These are phyloP conservation scores for Branchipolynoe longqiensis DNA, from an alignment of 2,888 invertebrate genomes.

Conservation along the genomic window DNA sequence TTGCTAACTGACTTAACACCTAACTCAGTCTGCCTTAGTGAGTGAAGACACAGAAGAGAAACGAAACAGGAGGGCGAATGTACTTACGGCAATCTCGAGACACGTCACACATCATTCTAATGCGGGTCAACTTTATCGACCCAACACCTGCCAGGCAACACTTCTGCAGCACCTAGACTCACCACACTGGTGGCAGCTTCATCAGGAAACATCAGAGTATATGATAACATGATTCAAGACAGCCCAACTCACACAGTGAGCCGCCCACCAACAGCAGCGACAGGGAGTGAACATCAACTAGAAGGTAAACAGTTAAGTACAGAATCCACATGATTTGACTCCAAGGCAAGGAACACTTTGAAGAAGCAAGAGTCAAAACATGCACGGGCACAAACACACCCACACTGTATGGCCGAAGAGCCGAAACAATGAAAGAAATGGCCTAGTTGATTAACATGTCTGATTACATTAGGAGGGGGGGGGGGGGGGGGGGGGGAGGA, in stretches of 20 bases:
- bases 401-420: conserved; percentile 19
- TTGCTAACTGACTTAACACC: conserved; percentile 26
- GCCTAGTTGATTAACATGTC: conserved; percentile 21
- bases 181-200: neutral
- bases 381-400: conserved; percentile 40
- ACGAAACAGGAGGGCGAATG: conserved; percentile 43
- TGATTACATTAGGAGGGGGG: conserved; percentile 17
- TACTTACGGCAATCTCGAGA: conserved; percentile 48
- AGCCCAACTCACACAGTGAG: conserved; percentile 22
- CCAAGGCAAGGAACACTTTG: conserved; percentile 9
- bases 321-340: conserved; percentile 50
- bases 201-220: conserved; percentile 18
- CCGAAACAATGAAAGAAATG: conserved; percentile 12
- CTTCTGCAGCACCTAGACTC: conserved; percentile 37
- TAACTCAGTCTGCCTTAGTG: conserved; percentile 33
- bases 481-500: neutral
- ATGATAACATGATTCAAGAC: conserved; percentile 8
- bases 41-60: conserved; percentile 45
- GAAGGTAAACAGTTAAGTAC: conserved; percentile 34
- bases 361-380: conserved; percentile 54
- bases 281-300: conserved; percentile 21
- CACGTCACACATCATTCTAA: conserved; percentile 32
- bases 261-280: neutral
- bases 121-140: conserved; percentile 28
- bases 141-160: conserved; percentile 47